Base-by-base conservation (phyloP, 1,140 invertebrate genomes). In the Rhizoglyphus robini region DNA sequence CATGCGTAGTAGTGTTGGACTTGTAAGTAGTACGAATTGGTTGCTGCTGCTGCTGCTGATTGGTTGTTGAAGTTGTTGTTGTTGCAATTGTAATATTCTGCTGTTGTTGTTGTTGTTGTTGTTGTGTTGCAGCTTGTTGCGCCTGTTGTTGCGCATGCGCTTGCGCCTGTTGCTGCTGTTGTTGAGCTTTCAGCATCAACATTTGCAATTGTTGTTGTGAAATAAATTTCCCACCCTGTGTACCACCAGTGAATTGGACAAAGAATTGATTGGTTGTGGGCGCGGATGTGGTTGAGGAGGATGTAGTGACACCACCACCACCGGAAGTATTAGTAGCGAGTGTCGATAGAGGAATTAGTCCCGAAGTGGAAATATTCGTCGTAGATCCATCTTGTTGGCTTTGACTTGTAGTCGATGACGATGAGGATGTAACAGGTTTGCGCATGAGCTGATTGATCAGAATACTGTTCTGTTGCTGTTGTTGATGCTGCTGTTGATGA, bases 401-500 rank as follows among this genome's bases (percentile, higher is more conserved):
- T 32, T 15, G 27, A 46, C 58, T 29, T n/a, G 15, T 32, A 46
- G 11, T 11, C 31, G 13, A 15, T n/a, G 27, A 38, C 15, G 27
- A 13, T 23, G 27, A 11, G 2, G 38, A 13, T 46, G 31, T 27
- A 20, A 11, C 8, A 8, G 23, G 8, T 32, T 54, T 54, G 8
- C 31, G 23, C 51, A 32, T 60, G 4, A 60, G 58, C 30, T 60
- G 58, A 20, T 30, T 32, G n/a, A 60, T 60, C 1, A 60, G 58
- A 32, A 60, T 60, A 60, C 58, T 60, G 58, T 60, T 60, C n/a
- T 29, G 54, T 32, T 32, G 54, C 5, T 29, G 30, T 34, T 58
- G 54, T 32, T 2, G 54, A 58, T 1, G 27, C 20, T 18, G 15
- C 34, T 13, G 27, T 23, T 5, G 31, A 58, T 58, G 54, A 25